Evolutionary conservation across 2,888 invertebrate genomes (phyloP).

Genomic region (Heteromyza rotundicornis): DNA sequence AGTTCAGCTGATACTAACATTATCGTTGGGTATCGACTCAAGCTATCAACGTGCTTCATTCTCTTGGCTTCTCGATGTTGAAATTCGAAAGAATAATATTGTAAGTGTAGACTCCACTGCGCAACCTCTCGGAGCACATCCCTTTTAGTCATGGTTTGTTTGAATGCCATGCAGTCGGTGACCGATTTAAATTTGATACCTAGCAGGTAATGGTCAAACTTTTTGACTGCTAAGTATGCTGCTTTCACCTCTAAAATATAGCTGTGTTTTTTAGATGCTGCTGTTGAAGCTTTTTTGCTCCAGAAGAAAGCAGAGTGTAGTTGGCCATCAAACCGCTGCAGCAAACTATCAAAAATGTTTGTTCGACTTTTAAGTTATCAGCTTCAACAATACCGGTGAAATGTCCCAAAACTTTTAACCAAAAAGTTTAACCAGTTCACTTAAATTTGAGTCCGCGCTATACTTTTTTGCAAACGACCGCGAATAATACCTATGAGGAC

Average conservation of each 20-base stretch:
- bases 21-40: conserved; percentile 28
- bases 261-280: conserved; percentile 17
- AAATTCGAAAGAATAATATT: conserved; percentile 33
- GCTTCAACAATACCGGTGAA: too few relatives aligned
- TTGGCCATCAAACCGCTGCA: conserved; percentile 22
- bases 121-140: conserved; percentile 34
- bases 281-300: conserved; percentile 16
- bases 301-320: conserved; percentile 18
- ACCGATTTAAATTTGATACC: conserved; percentile 28
- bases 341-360: too few relatives aligned
- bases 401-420: too few relatives aligned
- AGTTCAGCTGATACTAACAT: conserved; percentile 21
- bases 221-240: conserved; percentile 36
- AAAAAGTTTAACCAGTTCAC: too few relatives aligned
- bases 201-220: conserved; percentile 39
- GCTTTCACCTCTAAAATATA: conserved; percentile 39
- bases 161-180: conserved; percentile 31
- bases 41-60: conserved; percentile 31
- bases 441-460: too few relatives aligned
- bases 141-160: conserved; percentile 29
- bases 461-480: too few relatives aligned
- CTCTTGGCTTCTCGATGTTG: conserved; percentile 28
- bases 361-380: too few relatives aligned
- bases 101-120: conserved; percentile 34
- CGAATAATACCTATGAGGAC: too few relatives aligned